phyloP scores from a whole-genome alignment of 2,113 vertebrate species.

The Craseonycteris thonglongyai region DNA sequence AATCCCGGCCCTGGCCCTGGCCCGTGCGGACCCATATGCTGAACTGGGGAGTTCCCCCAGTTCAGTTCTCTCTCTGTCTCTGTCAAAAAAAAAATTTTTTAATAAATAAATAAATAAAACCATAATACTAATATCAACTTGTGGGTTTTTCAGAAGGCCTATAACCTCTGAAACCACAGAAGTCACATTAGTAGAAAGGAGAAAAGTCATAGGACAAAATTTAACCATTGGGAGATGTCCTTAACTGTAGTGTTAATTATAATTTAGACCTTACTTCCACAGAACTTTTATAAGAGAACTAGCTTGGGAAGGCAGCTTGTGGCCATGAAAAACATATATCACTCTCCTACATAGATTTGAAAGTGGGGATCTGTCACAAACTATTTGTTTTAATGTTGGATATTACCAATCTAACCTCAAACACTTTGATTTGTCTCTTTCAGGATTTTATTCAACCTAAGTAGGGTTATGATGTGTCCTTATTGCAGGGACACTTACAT shows the following conservation, averaged over 20 bases:
- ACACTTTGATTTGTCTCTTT: not conserved
- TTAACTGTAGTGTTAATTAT: not conserved
- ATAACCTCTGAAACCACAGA: not conserved
- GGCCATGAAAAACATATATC: not conserved
- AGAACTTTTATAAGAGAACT: not conserved
- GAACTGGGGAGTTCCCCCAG: no score
- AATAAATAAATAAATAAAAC: no score
- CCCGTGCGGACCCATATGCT: no score
- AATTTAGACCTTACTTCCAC: not conserved
- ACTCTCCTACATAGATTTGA: not conserved
- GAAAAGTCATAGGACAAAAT: not conserved
- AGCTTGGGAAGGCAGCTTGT: not conserved
- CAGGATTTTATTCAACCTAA: not conserved
- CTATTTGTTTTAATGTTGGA: not conserved
- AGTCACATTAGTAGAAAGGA: not conserved
- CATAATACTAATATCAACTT: not conserved
- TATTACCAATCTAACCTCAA: not conserved
- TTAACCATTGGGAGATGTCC: not conserved
- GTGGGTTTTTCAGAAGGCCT: not conserved
- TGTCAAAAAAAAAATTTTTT: no score
- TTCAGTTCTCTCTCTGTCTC: no score
- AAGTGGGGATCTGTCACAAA: not conserved
- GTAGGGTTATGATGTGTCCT: not conserved
- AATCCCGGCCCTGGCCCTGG: no score
- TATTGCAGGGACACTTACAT: slow-evolving; percentile 20